Evolutionary conservation across 2,797 vertebrate species (phyloP).

Genomic region (Sebastolobus alascanus): DNA sequence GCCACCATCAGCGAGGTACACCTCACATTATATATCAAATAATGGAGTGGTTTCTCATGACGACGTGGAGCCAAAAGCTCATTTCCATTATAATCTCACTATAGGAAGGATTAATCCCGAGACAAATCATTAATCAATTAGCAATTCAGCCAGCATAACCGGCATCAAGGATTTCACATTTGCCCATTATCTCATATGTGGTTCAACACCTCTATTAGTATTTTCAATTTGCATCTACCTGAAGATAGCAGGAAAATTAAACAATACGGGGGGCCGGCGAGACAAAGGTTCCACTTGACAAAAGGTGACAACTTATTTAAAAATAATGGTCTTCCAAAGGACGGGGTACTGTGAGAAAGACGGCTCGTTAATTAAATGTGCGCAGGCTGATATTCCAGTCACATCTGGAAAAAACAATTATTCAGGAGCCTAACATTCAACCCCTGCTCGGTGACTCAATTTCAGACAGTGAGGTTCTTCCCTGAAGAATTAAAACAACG

Average conservation of each 20-base stretch:
- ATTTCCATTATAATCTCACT: slow-evolving; percentile 40
- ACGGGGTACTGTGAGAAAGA: not conserved
- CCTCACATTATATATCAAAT: not conserved
- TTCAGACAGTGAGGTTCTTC: slow-evolving; percentile 28
- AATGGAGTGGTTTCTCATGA: slow-evolving; percentile 12
- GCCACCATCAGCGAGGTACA: not conserved
- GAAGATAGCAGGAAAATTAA: slow-evolving; percentile 44
- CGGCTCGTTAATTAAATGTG: slow-evolving; percentile 44
- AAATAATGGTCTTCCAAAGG: slow-evolving; percentile 40
- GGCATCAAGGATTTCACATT: slow-evolving; percentile 31
- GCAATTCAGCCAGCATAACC: slow-evolving; percentile 41
- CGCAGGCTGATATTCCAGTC: slow-evolving; percentile 33
- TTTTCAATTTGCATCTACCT: slow-evolving; percentile 57
- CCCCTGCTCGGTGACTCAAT: slow-evolving; percentile 21
- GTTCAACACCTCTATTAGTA: slow-evolving; percentile 48
- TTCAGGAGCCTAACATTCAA: slow-evolving; percentile 21
- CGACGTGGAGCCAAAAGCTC: slow-evolving; percentile 8
- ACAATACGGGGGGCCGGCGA: slow-evolving; percentile 7
- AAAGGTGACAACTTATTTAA: slow-evolving; percentile 58
- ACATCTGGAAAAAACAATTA: slow-evolving; percentile 59
- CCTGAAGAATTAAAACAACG: slow-evolving; percentile 18
- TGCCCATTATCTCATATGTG: slow-evolving; percentile 37
- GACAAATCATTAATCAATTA: slow-evolving; percentile 57
- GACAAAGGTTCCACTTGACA: slow-evolving; percentile 48
- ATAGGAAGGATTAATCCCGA: slow-evolving; percentile 18